Evolutionary conservation across 2,113 vertebrate species (phyloP), one percentile per base, ranked within the genome.

Genomic region (Emydocephalus ijimae): DNA sequence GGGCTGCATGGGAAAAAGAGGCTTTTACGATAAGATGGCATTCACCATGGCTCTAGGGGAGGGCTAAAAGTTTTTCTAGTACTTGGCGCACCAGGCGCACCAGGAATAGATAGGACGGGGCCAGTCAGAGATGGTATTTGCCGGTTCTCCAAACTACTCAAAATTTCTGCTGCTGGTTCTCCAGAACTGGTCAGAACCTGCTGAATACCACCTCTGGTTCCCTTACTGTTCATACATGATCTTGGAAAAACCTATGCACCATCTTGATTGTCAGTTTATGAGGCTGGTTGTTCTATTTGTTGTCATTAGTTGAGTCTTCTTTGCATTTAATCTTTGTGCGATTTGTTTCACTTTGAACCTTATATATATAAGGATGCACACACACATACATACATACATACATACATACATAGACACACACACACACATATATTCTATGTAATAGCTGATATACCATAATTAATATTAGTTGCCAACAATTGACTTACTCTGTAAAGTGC

Each of bases 401-500:
- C 0, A 54, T 0, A 54, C 3, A 54, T 2, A 54, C 15, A 55
- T 0, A 55, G 4, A 55, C 3, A 15, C 3, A 20, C 20, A 56
- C 18, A 55, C 0, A 55, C 15, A 55, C 3, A 15, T 1, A 20
- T 5, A 56, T 8, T 56, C 20, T 56, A 21, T 88, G 5, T 87
- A 12, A 29, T 89, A 21, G 39, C 12, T 34, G 8, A 24, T n/a
- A 20, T 57, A 15, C 56, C 24, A 26, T 45, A 48, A 45, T 89
- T 61, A 89, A 26, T 89, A 89, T 89, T 29, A 89, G 11, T 61
- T 48, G 15, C 52, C 45, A 34, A 23, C 5, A 4, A 39, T 21
- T 74, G 59, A 10, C 45, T 50, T 64, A 15, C 61, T 64, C 1
- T 64, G 26, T 45, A 4, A 26, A 48, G 10, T 57, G 5, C 5